phyloP scores from a whole-genome alignment of 92 coral and sea anemone genomes.

The Zoanthus solanderi region DNA sequence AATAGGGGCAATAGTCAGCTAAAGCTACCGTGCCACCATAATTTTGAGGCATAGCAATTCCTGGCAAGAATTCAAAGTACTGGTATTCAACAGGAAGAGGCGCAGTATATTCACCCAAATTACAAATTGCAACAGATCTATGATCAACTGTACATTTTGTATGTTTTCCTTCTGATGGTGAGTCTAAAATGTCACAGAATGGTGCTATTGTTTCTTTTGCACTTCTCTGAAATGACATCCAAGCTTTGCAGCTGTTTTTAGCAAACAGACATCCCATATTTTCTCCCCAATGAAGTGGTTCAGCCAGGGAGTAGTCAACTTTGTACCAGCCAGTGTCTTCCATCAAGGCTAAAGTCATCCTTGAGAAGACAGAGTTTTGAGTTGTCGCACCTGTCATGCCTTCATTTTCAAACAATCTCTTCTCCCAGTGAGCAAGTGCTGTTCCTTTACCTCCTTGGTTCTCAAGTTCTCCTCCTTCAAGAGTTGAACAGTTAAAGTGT shows the following conservation, averaged over 20 bases:
- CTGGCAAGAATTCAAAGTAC: conserved; percentile 80
- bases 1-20: conserved; percentile 95
- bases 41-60: conserved; percentile 50
- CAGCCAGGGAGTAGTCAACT: conserved; percentile 87
- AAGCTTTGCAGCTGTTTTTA: conserved; percentile 92
- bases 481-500: conserved; percentile 91
- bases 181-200: conserved; percentile 67
- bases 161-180: conserved; percentile 45
- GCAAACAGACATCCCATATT: conserved; percentile 93
- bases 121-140: conserved; percentile 85
- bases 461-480: conserved; percentile 98
- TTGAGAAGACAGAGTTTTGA: conserved; percentile 88
- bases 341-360: conserved; percentile 93
- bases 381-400: conserved; percentile 98
- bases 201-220: conserved; percentile 68
- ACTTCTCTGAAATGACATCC: conserved; percentile 76
- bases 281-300: conserved; percentile 89
- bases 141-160: conserved; percentile 80
- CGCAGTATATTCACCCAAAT: conserved; percentile 68
- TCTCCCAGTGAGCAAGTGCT: conserved; percentile 93
- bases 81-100: conserved; percentile 81
- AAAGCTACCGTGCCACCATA: conserved; percentile 87
- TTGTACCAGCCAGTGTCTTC: conserved; percentile 98
- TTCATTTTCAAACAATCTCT: conserved; percentile 95
- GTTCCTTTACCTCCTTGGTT: conserved; percentile 94